Evolutionary conservation across 2,113 vertebrate species (phyloP).

Genomic region (Coreoperca whiteheadi): DNA sequence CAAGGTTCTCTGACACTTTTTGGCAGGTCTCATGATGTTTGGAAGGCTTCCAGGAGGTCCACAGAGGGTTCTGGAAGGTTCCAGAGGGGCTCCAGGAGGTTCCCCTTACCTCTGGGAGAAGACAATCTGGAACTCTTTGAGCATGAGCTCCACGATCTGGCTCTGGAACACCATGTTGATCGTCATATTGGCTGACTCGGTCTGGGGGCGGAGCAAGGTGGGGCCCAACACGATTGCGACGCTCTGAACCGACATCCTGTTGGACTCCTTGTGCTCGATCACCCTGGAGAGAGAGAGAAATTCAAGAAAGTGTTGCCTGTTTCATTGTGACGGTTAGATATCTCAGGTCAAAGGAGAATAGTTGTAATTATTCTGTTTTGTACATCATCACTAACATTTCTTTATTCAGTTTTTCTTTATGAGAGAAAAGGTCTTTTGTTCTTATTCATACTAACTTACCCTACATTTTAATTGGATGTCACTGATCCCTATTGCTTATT

Average conservation of each 20-base stretch:
- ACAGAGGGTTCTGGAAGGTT: background rate
- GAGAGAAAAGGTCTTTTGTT: slow-evolving; percentile 64
- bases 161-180: slow-evolving; percentile 97
- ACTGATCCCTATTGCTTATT: slow-evolving; percentile 62
- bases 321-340: too few species aligned
- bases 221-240: slow-evolving; percentile 95
- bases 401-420: background rate
- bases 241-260: slow-evolving; percentile 95
- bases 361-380: background rate
- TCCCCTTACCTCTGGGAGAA: slow-evolving; percentile 48
- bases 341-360: too few species aligned
- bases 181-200: slow-evolving; percentile 89
- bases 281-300: slow-evolving; percentile 81
- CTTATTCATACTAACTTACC: slow-evolving; percentile 76
- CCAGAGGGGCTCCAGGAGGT: background rate
- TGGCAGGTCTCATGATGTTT: background rate
- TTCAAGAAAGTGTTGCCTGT: too few species aligned
- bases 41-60: background rate
- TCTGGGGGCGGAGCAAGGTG: slow-evolving; percentile 90
- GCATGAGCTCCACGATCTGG: slow-evolving; percentile 94
- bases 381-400: background rate
- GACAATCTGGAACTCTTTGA: slow-evolving; percentile 80
- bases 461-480: too few species aligned
- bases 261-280: slow-evolving; percentile 85
- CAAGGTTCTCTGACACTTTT: background rate